Conservation (phyloP, 2,888 invertebrate species). For the Encarsia formosa region DNA sequence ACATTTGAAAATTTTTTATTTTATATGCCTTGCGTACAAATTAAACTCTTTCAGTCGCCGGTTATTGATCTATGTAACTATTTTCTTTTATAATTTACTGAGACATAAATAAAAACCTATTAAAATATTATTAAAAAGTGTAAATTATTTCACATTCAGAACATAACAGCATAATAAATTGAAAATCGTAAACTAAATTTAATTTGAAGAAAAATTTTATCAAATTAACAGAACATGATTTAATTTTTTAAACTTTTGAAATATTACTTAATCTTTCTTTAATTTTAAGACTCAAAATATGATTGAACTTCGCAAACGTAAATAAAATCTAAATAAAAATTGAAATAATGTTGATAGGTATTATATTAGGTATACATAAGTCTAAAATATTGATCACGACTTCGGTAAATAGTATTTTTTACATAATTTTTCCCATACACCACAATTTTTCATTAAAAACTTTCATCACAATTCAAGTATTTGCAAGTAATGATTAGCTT, state of each 20-base stretch:
- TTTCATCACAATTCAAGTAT: conserved; percentile 24
- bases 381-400: conserved; percentile 13
- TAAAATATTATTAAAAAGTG: conserved; percentile 24
- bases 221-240: not conserved
- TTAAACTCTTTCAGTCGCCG: conserved; percentile 5
- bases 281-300: not conserved
- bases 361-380: too few species aligned
- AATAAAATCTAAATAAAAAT: too few species aligned
- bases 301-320: too few species aligned
- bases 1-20: conserved; percentile 21
- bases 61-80: too few species aligned
- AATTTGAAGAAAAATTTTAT: not conserved
- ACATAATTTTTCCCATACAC: conserved; percentile 19
- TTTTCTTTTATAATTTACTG: too few species aligned
- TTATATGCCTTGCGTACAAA: conserved; percentile 12
- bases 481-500: conserved; percentile 20
- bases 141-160: conserved; percentile 20
- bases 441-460: conserved; percentile 15
- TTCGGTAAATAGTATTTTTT: conserved; percentile 8
- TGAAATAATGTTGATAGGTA: too few species aligned
- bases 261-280: not conserved
- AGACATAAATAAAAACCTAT: conserved; percentile 17
- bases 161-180: conserved; percentile 2
- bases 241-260: not conserved
- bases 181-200: conserved; percentile 11